These are phyloP conservation scores for Parnassius smintheus DNA, from an alignment of 2,888 invertebrate genomes.

Conservation along the genomic window DNA sequence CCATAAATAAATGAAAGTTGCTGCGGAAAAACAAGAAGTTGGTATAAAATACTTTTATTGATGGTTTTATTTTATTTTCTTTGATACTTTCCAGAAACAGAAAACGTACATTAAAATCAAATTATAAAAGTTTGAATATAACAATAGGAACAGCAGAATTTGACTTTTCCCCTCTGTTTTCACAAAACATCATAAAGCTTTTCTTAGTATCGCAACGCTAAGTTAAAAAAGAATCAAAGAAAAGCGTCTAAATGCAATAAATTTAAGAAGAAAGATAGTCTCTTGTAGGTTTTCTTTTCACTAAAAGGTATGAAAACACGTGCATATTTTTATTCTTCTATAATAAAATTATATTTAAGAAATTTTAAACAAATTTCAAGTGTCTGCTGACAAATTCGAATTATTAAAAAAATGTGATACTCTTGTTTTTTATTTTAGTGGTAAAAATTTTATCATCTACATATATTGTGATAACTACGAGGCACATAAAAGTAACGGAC, in stretches of 20 bases:
- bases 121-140: conserved; percentile 25
- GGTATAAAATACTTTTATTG: conserved; percentile 13
- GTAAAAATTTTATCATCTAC: too few relatives aligned
- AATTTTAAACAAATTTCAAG: too few relatives aligned
- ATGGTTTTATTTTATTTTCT: conserved; percentile 13
- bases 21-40: conserved; percentile 9
- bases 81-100: conserved; percentile 11
- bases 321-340: too few relatives aligned
- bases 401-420: too few relatives aligned
- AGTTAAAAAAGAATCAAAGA: background rate
- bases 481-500: too few relatives aligned
- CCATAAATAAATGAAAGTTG: conserved; percentile 1
- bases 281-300: too few relatives aligned
- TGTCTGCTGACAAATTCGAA: too few relatives aligned
- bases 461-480: too few relatives aligned
- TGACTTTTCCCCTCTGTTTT: conserved; percentile 16
- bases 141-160: conserved; percentile 21
- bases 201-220: background rate
- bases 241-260: background rate
- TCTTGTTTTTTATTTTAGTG: too few relatives aligned
- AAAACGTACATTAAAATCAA: conserved; percentile 26
- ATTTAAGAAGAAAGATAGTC: background rate
- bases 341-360: too few relatives aligned
- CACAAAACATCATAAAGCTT: conserved; percentile 23
- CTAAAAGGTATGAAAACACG: too few relatives aligned